A percentile compares a stretch with the other conserved stretches of the same genome.
Conservation (phyloP, 2,888 invertebrate genomes). For the Pinctada fucata region DNA sequence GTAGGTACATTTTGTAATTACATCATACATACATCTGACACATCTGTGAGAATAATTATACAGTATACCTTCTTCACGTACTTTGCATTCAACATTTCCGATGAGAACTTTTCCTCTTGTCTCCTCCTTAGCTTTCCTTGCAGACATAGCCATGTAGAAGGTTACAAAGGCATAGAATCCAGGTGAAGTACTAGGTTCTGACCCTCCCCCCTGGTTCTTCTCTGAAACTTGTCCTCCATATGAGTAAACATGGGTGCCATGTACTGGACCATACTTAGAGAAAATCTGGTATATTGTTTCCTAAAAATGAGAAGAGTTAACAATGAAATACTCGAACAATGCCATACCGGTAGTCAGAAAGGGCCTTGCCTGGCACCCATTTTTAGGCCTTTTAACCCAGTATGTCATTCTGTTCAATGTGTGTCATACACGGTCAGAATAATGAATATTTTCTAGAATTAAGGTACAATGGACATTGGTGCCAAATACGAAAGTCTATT, state of each 20-base stretch:
- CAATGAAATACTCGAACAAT: not conserved
- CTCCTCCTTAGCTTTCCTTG: constrained; percentile 49
- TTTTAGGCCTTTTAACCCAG: no score
- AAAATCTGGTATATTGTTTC: constrained; percentile 50
- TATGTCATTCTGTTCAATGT: no score
- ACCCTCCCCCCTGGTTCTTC: not conserved
- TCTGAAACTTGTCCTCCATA: constrained; percentile 9
- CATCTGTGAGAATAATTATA: no score
- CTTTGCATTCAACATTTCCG: constrained; percentile 58
- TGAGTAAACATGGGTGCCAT: constrained; percentile 60
- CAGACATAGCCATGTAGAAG: constrained; percentile 57
- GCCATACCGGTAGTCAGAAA: no score
- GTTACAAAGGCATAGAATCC: constrained; percentile 65
- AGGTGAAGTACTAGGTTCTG: not conserved
- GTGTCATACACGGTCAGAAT: no score
- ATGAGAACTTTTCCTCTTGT: constrained; percentile 51
- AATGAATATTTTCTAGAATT: no score
- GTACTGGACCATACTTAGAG: constrained; percentile 59
- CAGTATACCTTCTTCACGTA: constrained; percentile 17
- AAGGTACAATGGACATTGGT: no score
- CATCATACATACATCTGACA: no score
- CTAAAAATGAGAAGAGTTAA: constrained; percentile 43
- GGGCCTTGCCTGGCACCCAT: no score
- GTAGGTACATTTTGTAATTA: no score
- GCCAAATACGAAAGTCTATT: no score